Conservation (phyloP, 2,797 vertebrate species). For the Alectoris magna region DNA sequence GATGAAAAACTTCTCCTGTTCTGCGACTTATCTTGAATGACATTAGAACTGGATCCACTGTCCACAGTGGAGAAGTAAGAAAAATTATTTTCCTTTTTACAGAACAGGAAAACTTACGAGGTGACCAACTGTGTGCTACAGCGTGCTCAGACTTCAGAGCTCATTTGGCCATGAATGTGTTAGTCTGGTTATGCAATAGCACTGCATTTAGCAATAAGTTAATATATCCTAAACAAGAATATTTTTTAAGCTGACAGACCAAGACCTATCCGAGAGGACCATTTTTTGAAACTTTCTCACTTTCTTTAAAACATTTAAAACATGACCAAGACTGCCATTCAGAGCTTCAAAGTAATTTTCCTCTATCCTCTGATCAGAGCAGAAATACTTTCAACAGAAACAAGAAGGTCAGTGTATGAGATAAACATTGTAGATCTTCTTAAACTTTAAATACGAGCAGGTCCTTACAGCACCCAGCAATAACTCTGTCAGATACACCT, state of each 20-base stretch:
- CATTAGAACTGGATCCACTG: not conserved
- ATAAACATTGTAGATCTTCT: not conserved
- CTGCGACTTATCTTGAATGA: not conserved
- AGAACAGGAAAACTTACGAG: not conserved
- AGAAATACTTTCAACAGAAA: not conserved
- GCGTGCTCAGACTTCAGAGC: not conserved
- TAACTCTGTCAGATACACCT: not conserved
- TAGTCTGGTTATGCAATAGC: not conserved
- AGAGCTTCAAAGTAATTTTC: not conserved
- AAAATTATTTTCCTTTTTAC: not conserved
- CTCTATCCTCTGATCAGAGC: not conserved
- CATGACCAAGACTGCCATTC: not conserved
- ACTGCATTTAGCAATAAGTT: not conserved
- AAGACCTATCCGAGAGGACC: not conserved
- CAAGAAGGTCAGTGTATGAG: not conserved
- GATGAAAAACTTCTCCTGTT: not conserved
- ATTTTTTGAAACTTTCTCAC: not conserved
- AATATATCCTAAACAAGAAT: not conserved
- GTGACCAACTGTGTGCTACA: not conserved
- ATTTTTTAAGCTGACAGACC: not conserved
- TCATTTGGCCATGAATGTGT: not conserved
- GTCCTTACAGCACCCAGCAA: rapidly evolving
- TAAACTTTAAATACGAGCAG: not conserved
- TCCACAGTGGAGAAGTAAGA: rapidly evolving
- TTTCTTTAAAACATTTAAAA: not conserved